Evolutionary conservation across 2,797 vertebrate species (phyloP), one percentile per base, ranked within the genome.

Genomic region (Eutrigla gurnardus): DNA sequence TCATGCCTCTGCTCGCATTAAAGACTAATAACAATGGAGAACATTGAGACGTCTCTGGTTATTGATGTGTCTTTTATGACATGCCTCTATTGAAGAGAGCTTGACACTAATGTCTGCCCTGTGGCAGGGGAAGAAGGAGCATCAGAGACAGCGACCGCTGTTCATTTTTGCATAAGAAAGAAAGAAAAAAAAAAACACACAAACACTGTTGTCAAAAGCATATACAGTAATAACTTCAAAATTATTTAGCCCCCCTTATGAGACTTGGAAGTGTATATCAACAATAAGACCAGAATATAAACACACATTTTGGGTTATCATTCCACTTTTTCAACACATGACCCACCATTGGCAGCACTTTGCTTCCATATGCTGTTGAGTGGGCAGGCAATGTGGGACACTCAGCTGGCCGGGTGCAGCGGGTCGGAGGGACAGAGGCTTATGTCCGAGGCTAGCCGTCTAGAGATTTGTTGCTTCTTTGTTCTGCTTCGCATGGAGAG

Each of bases 1-100:
- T 93, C 90, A 90, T 80, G 66, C 83, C 84, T 87, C 84, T 74
- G 78, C 78, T 65, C 71, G 88, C 91, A 92, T 94, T 94, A 92
- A 91, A 90, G 90, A 93, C 94, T 92, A 91, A 92, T 91, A 92
- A 95, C 89, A 92, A 89, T 78, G 71, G 83, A 81, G 81, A 93
- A 93, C 85, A 88, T 83, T 3, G 81, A 90, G 90, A 83, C 53
- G 72, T 92, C 84, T 78, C 67, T 47, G 46, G 86, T 93, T 95
- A 93, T 92, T 93, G 92, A 95, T 94, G 91, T 91, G 90, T 89
- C 84, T 93, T 94, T 93, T 91, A 94, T 94, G 93, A 93, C 87
- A 85, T 85, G 87, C 72, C 83, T 83, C 86, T 76, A 87, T 90
- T 83, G 91, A 90, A 89, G 79, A 79, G 88, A 88, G 82, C 73